These are phyloP conservation scores for Gobio gobio DNA, from an alignment of 2,113 vertebrate species.

Conservation along the genomic window DNA sequence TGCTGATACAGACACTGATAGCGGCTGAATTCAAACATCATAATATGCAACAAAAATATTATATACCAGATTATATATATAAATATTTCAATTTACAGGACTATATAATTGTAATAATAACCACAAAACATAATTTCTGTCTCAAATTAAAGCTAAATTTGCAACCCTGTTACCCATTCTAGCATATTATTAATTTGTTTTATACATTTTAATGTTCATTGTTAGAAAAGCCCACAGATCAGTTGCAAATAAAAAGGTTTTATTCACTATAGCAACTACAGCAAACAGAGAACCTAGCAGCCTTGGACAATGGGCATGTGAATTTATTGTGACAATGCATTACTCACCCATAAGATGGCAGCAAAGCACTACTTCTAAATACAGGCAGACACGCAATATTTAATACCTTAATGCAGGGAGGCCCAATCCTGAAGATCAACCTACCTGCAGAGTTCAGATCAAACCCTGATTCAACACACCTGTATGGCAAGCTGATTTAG, in stretches of 20 bases:
- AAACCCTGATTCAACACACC: too few relatives aligned
- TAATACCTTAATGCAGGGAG: not conserved
- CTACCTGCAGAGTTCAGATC: too few relatives aligned
- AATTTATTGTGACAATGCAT: not conserved
- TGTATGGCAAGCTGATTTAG: too few relatives aligned
- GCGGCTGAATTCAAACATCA: not conserved
- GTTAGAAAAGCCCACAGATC: not conserved
- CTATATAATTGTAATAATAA: not conserved
- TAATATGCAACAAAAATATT: not conserved
- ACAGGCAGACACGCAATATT: not conserved
- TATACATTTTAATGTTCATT: not conserved
- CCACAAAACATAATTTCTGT: not conserved
- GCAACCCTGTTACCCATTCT: not conserved
- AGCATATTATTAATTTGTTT: not conserved
- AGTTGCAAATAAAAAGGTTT: not conserved
- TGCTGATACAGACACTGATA: constrained; percentile 35
- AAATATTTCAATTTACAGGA: not conserved
- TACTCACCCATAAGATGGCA: not conserved
- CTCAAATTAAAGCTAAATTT: not conserved
- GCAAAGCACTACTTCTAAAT: not conserved
- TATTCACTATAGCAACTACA: not conserved
- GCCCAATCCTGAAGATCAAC: too few relatives aligned
- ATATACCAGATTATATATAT: not conserved
- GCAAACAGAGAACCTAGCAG: not conserved
- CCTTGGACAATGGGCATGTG: not conserved